These are phyloP conservation scores for Pseudococcus jackbeardsleyi DNA, from an alignment of 2,888 invertebrate genomes.

Conservation along the genomic window DNA sequence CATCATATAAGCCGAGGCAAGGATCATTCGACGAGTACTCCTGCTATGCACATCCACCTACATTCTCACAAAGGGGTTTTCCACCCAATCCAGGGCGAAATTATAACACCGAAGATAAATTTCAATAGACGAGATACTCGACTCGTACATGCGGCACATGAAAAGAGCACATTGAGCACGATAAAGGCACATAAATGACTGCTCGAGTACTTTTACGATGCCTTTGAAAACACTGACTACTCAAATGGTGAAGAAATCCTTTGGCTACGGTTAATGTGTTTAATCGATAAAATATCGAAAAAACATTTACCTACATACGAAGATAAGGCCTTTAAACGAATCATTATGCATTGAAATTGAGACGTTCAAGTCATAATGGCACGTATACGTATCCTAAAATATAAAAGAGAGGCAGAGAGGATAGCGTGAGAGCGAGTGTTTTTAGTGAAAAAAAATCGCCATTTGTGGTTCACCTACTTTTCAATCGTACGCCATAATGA, in stretches of 20 bases:
- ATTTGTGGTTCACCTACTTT: constrained; percentile 41
- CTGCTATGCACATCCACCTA: neutral
- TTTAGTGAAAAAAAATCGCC: neutral
- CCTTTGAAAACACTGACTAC: neutral
- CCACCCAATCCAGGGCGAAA: neutral
- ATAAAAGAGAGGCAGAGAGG: neutral
- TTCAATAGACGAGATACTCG: neutral
- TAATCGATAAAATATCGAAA: constrained; percentile 38
- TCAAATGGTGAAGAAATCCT: neutral
- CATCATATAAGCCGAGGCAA: neutral
- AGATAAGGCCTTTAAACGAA: neutral
- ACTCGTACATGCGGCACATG: neutral
- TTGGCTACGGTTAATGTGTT: neutral
- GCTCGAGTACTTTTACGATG: neutral
- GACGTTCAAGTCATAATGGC: neutral
- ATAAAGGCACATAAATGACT: neutral
- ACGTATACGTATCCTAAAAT: neutral
- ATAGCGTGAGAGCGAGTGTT: neutral
- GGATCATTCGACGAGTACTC: constrained; percentile 15
- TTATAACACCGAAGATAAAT: constrained; percentile 14
- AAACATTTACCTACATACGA: neutral
- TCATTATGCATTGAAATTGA: neutral
- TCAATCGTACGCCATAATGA: neutral
- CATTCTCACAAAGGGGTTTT: neutral
- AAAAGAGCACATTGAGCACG: constrained; percentile 26